Percentiles rank a stretch among this genome's conserved stretches.
Evolutionary conservation across 1,140 invertebrate species (phyloP).

Genomic region (Holcopasites calliopsidis): DNA sequence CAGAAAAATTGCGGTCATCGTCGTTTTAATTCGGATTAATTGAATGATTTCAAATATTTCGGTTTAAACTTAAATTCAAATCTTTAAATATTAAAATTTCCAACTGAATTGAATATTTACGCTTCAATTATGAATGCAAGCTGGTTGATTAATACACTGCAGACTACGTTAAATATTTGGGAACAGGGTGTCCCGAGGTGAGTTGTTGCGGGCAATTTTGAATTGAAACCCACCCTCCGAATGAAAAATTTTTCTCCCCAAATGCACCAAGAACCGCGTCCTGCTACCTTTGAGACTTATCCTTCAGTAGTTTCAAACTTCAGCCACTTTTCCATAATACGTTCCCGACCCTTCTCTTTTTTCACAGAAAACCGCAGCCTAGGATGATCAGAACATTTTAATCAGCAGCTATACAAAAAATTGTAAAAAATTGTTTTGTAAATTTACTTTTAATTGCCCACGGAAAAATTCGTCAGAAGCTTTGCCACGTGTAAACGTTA

Average conservation of each 20-base stretch:
- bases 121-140: too few relatives aligned
- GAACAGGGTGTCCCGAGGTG: not conserved
- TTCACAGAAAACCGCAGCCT: too few relatives aligned
- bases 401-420: not conserved
- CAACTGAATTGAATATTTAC: too few relatives aligned
- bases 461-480: not conserved
- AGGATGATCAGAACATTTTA: not conserved
- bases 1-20: not conserved
- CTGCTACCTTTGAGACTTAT: not conserved
- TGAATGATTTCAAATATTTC: too few relatives aligned
- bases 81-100: too few relatives aligned
- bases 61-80: too few relatives aligned
- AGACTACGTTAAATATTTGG: too few relatives aligned
- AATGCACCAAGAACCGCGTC: not conserved
- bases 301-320: not conserved
- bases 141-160: too few relatives aligned
- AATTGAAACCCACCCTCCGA: not conserved
- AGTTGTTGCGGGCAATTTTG: not conserved
- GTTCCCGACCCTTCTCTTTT: not conserved
- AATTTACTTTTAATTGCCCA: too few relatives aligned
- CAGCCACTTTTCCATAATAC: not conserved
- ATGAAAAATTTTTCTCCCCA: not conserved
- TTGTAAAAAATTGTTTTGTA: too few relatives aligned
- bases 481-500: not conserved
- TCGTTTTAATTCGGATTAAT: conserved; percentile 4